Percentiles rank a stretch among this genome's conserved stretches.
These are phyloP conservation scores for Oenanthe oenanthe DNA, from an alignment of 2,113 vertebrate genomes.

Conservation along the genomic window DNA sequence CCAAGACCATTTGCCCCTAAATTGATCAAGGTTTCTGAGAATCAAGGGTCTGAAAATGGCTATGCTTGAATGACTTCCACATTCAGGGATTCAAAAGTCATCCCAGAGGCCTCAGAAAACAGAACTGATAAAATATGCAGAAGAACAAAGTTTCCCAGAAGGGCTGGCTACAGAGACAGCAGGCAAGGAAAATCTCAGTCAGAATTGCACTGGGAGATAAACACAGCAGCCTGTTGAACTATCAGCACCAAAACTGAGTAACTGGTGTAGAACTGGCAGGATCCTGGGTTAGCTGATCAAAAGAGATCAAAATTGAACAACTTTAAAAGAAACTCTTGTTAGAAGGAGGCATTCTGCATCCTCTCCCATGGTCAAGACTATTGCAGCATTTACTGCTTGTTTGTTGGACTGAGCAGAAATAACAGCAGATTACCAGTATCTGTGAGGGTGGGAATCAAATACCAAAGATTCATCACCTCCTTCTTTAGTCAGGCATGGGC, in stretches of 20 bases:
- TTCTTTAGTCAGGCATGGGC: background rate
- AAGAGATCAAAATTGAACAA: background rate
- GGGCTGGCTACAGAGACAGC: background rate
- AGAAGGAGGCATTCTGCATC: background rate
- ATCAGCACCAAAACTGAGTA: background rate
- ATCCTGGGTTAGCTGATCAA: background rate
- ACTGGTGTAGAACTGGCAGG: background rate
- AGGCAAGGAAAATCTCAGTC: background rate
- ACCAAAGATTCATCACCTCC: background rate
- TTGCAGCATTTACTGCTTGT: background rate
- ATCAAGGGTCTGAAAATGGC: background rate
- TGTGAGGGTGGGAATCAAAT: background rate
- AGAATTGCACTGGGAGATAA: background rate
- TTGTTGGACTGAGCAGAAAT: background rate
- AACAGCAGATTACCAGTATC: background rate
- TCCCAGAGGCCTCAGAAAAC: background rate
- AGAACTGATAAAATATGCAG: background rate
- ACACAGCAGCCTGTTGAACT: background rate
- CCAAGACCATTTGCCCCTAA: background rate
- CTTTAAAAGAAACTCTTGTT: background rate
- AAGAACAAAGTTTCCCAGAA: background rate
- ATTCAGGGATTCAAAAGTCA: background rate
- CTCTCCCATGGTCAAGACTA: background rate
- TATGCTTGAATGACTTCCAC: background rate
- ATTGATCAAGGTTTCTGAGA: background rate